Percentiles rank a stretch among this genome's conserved stretches.
phyloP scores from a whole-genome alignment of 2,113 vertebrate genomes.

The Alces alces region DNA sequence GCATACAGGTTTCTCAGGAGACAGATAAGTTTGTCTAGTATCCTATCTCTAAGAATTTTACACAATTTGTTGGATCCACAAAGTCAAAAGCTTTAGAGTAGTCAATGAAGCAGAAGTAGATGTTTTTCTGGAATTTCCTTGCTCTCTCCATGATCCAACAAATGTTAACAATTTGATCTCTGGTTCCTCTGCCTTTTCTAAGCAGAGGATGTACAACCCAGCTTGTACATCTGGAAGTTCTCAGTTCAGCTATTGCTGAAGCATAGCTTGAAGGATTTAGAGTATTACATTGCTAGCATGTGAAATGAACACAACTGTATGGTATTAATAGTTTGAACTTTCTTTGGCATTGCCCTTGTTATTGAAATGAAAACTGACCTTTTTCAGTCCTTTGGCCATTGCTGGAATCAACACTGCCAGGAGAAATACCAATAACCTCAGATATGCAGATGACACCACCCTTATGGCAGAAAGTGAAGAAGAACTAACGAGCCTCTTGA shows the following conservation, averaged over 20 bases:
- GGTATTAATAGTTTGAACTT: not conserved
- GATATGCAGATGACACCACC: not conserved
- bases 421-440: not conserved
- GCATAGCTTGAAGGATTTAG: not conserved
- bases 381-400: not conserved
- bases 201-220: not conserved
- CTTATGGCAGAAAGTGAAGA: not conserved
- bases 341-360: not conserved
- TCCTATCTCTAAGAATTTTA: not conserved
- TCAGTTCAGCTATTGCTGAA: not conserved
- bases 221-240: not conserved
- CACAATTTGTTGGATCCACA: not conserved
- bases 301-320: not conserved
- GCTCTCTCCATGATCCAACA: not conserved
- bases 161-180: not conserved
- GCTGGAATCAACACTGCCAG: not conserved
- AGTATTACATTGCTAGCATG: not conserved
- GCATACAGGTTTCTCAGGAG: not conserved
- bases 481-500: not conserved
- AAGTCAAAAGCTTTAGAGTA: not conserved
- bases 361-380: not conserved
- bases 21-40: not conserved
- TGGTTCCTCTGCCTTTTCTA: not conserved
- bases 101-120: not conserved
- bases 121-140: not conserved